A percentile compares a stretch with the other conserved stretches of the same genome.
phyloP scores from a whole-genome alignment of 2,113 vertebrate species.

The Parotia lawesii region DNA sequence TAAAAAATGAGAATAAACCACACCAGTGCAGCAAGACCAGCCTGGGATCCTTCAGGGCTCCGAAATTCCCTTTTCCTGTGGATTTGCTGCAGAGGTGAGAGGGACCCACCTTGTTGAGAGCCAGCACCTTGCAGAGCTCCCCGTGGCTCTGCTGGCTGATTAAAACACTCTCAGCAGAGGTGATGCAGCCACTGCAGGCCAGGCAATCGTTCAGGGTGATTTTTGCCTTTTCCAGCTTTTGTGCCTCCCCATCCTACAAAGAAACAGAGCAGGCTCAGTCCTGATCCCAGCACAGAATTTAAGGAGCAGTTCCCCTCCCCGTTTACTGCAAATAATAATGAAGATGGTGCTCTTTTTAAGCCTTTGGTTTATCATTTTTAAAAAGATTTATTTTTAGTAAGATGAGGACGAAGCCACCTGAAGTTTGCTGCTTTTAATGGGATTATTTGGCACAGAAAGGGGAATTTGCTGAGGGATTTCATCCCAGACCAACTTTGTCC shows the following conservation, averaged over 20 bases:
- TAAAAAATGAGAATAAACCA: background rate
- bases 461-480: background rate
- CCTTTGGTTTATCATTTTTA: background rate
- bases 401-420: background rate
- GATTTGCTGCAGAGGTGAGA: background rate
- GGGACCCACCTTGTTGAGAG: constrained; percentile 78
- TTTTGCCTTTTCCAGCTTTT: constrained; percentile 88
- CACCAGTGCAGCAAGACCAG: fast-evolving
- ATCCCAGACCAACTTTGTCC: background rate
- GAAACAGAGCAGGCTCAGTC: background rate
- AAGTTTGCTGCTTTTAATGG: background rate
- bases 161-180: constrained; percentile 91
- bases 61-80: fast-evolving
- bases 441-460: background rate
- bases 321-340: background rate
- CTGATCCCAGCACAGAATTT: background rate
- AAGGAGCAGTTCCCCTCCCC: background rate
- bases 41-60: background rate
- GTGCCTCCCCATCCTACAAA: constrained; percentile 82
- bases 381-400: background rate
- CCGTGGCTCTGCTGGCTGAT: constrained; percentile 92
- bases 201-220: constrained; percentile 92
- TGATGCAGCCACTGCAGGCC: constrained; percentile 96
- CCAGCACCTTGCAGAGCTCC: constrained; percentile 82
- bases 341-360: background rate